Evolutionary conservation across 2,888 invertebrate genomes (phyloP).

Genomic region (Mellilla xanthometata): DNA sequence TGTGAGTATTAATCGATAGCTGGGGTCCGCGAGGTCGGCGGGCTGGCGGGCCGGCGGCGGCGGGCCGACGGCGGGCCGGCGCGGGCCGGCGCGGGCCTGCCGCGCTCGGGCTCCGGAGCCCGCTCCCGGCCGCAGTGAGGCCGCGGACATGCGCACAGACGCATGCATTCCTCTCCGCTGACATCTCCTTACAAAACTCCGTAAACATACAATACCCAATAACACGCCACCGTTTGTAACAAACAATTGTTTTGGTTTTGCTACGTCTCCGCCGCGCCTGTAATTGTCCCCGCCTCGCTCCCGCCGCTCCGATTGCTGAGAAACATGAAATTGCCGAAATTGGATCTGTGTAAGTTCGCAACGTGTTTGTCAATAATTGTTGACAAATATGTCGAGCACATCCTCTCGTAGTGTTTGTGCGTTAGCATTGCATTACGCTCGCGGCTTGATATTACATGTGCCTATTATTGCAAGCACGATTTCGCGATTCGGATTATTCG

Average conservation of each 20-base stretch:
- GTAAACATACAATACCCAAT: constrained; percentile 21
- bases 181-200: constrained; percentile 24
- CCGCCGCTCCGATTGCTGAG: constrained; percentile 23
- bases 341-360: constrained; percentile 56
- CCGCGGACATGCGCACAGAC: constrained; percentile 54
- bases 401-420: not conserved
- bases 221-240: constrained; percentile 35
- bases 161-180: constrained; percentile 41
- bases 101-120: too few relatives aligned
- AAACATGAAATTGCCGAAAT: constrained; percentile 68
- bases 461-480: not conserved
- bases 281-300: constrained; percentile 17
- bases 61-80: constrained; percentile 21
- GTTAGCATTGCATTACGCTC: not conserved
- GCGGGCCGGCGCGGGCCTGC: constrained; percentile 15
- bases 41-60: constrained; percentile 20
- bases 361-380: constrained; percentile 10
- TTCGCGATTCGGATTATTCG: not conserved
- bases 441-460: not conserved
- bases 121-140: constrained; percentile 49
- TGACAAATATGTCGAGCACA: constrained; percentile 2
- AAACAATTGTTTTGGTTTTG: constrained; percentile 39
- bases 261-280: constrained; percentile 29
- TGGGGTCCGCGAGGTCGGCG: constrained; percentile 38
- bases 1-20: constrained; percentile 53